phyloP scores from a whole-genome alignment of 2,797 vertebrate genomes.

The Anabas testudineus region DNA sequence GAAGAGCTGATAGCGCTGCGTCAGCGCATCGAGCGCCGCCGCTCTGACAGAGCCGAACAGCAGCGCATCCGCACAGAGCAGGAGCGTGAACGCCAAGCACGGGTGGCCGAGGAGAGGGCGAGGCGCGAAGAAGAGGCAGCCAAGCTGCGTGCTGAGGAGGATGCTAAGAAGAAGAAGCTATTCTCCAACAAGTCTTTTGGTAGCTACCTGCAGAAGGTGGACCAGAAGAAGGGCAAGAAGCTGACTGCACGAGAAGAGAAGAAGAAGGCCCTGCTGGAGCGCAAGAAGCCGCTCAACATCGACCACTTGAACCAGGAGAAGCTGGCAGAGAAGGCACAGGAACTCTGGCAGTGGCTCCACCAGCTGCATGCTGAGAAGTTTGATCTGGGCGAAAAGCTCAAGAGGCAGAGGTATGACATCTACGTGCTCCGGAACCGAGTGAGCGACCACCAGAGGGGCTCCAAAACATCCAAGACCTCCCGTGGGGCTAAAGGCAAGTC shows the following conservation, averaged over 20 bases:
- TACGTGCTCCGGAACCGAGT: slow-evolving; percentile 84
- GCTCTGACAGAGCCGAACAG: slow-evolving; percentile 82
- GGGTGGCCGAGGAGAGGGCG: slow-evolving; percentile 76
- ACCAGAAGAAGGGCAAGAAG: slow-evolving; percentile 87
- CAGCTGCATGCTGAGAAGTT: slow-evolving; percentile 87
- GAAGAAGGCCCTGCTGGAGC: slow-evolving; percentile 84
- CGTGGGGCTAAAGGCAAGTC: slow-evolving; percentile 79
- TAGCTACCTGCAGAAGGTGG: slow-evolving; percentile 86
- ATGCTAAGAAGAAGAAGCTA: slow-evolving; percentile 86
- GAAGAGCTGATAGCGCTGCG: slow-evolving; percentile 83
- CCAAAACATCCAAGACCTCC: slow-evolving; percentile 79
- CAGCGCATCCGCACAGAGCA: slow-evolving; percentile 80
- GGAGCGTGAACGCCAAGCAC: slow-evolving; percentile 78
- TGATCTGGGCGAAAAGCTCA: slow-evolving; percentile 83
- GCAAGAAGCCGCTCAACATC: slow-evolving; percentile 85
- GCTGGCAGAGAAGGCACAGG: slow-evolving; percentile 83
- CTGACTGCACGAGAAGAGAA: slow-evolving; percentile 87
- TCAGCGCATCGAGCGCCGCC: slow-evolving; percentile 82
- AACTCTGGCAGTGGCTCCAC: slow-evolving; percentile 84
- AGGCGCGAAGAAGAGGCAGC: slow-evolving; percentile 84
- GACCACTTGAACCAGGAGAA: slow-evolving; percentile 87
- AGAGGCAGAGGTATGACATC: slow-evolving; percentile 87
- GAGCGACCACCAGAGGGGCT: slow-evolving; percentile 84
- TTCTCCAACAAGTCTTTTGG: slow-evolving; percentile 86
- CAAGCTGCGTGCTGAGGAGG: slow-evolving; percentile 82